Evolutionary conservation across 2,797 vertebrate genomes (phyloP), one percentile per base, ranked within the genome.

Genomic region (Microchirus variegatus): DNA sequence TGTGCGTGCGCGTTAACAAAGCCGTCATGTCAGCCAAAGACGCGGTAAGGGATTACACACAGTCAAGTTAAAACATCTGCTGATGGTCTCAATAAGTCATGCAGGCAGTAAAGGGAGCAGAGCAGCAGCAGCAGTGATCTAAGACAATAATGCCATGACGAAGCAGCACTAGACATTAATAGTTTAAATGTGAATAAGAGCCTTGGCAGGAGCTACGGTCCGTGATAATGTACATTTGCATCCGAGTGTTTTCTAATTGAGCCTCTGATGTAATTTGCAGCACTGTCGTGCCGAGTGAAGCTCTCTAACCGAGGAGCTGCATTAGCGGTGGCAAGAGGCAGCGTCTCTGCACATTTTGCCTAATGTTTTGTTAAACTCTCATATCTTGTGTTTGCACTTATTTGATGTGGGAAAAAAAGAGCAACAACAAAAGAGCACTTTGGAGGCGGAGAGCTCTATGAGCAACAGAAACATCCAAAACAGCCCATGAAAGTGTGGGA

Each of bases 251-350:
- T 66, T 80, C 67, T 86, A 89, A 83, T 81, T 80, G 76, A 84
- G 72, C 79, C 79, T 80, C 60, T 49, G 70, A 76, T 68, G 82
- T 84, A 89, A 89, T 88, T 86, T 84, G 82, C 76, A 75, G 63
- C 54, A 81, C 48, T 78, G 62, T 80, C 73, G 80, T 40, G 58
- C 41, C 53, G 56, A 76, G 65, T 53, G 54, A 56, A 57, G 64
- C 80, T 83, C 80, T 76, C 60, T 31, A 53, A 50, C 59, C 53
- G 71, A 59, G 66, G 65, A 76, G 69, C 41, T 55, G 45, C 42
- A 47, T 22, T 15, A 65, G 51, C 42, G 44, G 12, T n/a, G 51
- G 35, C 56, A 66, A 76, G 62, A 68, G 73, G 80, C 38, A 50
- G 63, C 44, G 65, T 59, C 74, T n/a, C 68, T 63, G 63, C 42